Percentiles rank a stretch among this genome's conserved stretches.
phyloP scores from a whole-genome alignment of 2,888 invertebrate genomes.

The Helobdella robusta region DNA sequence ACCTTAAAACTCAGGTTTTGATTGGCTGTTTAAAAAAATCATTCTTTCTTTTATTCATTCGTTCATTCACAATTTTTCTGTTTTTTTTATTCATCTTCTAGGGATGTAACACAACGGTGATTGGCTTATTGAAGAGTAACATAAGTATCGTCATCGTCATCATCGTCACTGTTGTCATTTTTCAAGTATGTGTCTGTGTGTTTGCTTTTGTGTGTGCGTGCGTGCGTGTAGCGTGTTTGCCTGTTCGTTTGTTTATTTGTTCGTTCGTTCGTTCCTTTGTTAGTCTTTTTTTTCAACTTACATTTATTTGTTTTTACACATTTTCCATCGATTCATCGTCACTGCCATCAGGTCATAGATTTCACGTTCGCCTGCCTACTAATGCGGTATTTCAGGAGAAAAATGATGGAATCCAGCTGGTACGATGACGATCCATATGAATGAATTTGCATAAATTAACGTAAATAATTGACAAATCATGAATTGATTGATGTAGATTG shows the following conservation, averaged over 20 bases:
- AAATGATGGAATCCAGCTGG: conserved; percentile 22
- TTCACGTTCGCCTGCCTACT: conserved; percentile 26
- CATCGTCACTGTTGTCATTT: not conserved
- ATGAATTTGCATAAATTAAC: too few species aligned
- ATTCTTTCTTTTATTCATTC: not conserved
- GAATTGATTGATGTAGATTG: not conserved
- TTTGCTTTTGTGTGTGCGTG: too few species aligned
- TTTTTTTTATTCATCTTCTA: not conserved
- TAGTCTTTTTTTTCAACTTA: too few species aligned
- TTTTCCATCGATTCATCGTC: conserved; percentile 2
- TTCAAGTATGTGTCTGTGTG: conserved; percentile 3
- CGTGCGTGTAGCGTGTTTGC: too few species aligned
- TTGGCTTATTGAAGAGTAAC: conserved; percentile 22
- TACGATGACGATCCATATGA: conserved; percentile 17
- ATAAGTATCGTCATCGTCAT: conserved; percentile 1
- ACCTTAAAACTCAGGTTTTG: conserved; percentile 15
- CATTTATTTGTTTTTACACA: too few species aligned
- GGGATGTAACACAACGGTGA: conserved; percentile 23
- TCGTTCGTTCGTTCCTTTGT: too few species aligned
- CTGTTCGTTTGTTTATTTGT: too few species aligned
- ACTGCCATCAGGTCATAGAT: conserved; percentile 19
- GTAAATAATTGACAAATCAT: too few species aligned
- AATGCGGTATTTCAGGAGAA: conserved; percentile 24
- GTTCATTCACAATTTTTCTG: not conserved
- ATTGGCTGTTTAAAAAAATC: not conserved